Conservation (phyloP, 23 tunicate species). For the Diplosoma virens region DNA sequence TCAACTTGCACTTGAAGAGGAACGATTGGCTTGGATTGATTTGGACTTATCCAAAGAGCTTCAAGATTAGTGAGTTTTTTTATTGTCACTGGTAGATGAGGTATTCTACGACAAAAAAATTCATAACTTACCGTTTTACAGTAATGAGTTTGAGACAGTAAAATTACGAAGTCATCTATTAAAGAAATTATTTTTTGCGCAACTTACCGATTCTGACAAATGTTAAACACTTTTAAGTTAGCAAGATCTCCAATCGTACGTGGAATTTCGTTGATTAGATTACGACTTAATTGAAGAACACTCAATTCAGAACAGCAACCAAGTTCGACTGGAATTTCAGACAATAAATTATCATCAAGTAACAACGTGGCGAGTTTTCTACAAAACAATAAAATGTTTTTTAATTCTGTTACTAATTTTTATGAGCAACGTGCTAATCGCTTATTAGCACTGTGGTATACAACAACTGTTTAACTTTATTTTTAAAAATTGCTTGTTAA, state of each 20-base stretch:
- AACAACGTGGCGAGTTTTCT: constrained; percentile 66
- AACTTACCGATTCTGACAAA: constrained; percentile 75
- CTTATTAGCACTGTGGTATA: too few species aligned
- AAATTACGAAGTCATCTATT: too few species aligned
- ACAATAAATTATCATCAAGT: constrained; percentile 60
- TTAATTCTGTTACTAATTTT: too few species aligned
- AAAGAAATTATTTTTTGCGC: too few species aligned
- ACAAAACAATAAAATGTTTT: not conserved
- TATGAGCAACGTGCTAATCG: too few species aligned
- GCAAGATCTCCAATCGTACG: constrained; percentile 72
- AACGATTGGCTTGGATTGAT: constrained; percentile 89
- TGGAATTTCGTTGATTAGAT: constrained; percentile 53
- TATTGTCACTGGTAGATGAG: constrained; percentile 68
- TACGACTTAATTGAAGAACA: constrained; percentile 76
- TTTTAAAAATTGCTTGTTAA: too few species aligned
- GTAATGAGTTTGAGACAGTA: too few species aligned
- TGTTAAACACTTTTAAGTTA: constrained; percentile 75
- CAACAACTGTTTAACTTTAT: too few species aligned
- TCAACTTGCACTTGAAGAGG: constrained; percentile 63
- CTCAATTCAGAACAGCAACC: constrained; percentile 58
- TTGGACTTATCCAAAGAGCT: constrained; percentile 88
- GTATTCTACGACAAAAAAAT: too few species aligned
- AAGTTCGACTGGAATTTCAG: constrained; percentile 55
- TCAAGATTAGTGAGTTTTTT: constrained; percentile 42
- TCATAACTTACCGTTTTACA: too few species aligned